Evolutionary conservation across 2,113 vertebrate genomes (phyloP).

Genomic region (Eudorcas thomsonii): DNA sequence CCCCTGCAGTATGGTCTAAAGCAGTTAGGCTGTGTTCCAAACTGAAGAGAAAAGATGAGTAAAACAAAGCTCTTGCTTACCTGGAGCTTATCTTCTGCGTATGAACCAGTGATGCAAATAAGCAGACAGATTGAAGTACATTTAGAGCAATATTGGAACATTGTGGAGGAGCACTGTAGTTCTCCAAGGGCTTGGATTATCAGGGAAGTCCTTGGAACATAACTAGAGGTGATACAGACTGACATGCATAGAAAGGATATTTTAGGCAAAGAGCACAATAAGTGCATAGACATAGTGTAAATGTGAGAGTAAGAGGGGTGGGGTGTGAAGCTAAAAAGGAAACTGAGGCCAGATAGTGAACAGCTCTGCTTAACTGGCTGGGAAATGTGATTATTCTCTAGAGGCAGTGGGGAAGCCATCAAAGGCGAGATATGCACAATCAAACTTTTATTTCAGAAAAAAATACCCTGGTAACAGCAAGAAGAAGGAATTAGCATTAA

Average conservation of each 20-base stretch:
- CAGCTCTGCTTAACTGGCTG: background rate
- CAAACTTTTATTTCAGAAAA: background rate
- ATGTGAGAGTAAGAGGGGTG: background rate
- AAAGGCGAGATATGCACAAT: background rate
- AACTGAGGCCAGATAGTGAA: background rate
- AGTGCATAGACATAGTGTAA: background rate
- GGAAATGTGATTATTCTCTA: background rate
- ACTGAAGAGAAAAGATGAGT: slow-evolving; percentile 13
- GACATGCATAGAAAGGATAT: background rate
- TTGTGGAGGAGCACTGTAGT: background rate
- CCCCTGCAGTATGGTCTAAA: background rate
- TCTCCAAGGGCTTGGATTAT: background rate
- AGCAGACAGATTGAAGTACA: background rate
- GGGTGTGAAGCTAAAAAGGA: background rate
- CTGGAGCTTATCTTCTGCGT: background rate
- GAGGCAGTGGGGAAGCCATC: background rate
- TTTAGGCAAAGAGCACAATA: background rate
- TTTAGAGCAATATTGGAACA: background rate
- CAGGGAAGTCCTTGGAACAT: background rate
- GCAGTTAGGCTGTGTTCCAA: background rate
- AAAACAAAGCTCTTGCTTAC: background rate
- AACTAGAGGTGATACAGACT: background rate
- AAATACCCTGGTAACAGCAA: background rate
- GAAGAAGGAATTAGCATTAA: background rate
- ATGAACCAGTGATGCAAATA: background rate